Evolutionary conservation across 2,113 vertebrate species (phyloP).

Genomic region (Campylorhamphus procurvoides): DNA sequence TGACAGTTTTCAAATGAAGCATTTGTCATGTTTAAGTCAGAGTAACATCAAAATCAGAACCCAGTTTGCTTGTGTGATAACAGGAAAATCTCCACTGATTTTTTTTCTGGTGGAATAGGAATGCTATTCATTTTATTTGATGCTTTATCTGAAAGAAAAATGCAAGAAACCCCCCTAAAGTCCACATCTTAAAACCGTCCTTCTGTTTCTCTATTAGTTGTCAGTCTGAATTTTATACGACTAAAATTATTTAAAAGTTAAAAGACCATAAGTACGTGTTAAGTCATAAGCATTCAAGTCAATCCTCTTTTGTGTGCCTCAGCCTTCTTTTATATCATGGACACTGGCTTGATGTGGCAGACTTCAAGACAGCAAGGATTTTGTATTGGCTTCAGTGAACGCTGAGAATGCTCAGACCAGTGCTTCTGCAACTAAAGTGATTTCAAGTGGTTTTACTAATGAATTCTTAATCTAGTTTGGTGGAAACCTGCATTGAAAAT

Average conservation of each 20-base stretch:
- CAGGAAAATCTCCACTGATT: neutral
- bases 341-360: neutral
- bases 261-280: neutral
- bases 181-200: neutral
- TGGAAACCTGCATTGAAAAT: neutral
- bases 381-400: neutral
- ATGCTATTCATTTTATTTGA: neutral
- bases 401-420: neutral
- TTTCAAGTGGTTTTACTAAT: neutral
- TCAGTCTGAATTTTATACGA: neutral
- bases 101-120: neutral
- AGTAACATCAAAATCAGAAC: conserved; percentile 16
- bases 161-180: neutral
- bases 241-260: neutral
- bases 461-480: neutral
- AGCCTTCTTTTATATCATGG: neutral
- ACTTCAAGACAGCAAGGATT: neutral
- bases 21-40: conserved; percentile 1
- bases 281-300: neutral
- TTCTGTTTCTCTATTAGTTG: neutral
- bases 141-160: neutral
- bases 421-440: neutral
- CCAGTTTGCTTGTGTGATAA: neutral
- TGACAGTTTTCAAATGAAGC: conserved; percentile 41
- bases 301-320: neutral